Conservation (phyloP, 1,140 invertebrate species). For the Zaprionus kolodkinae region DNA sequence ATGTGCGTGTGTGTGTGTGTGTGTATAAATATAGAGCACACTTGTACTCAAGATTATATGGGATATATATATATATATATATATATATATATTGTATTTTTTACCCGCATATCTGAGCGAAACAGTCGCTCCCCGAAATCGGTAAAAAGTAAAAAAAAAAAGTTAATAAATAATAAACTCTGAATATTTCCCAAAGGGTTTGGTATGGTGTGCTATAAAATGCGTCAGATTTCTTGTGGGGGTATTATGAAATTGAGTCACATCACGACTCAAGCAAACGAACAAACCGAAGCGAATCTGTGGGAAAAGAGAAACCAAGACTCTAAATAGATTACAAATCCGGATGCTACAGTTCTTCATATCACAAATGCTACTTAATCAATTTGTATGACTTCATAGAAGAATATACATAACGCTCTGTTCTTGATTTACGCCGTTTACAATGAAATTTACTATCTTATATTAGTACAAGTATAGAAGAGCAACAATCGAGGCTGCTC, state of each 20-base stretch:
- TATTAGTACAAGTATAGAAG: too few species aligned
- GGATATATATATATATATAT: too few species aligned
- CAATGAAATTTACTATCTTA: too few species aligned
- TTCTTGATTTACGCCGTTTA: too few species aligned
- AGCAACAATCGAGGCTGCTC: too few species aligned
- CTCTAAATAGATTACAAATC: too few species aligned
- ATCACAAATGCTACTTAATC: too few species aligned
- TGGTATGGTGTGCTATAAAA: neutral
- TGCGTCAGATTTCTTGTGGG: conserved; percentile 13
- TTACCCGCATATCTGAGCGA: conserved; percentile 27
- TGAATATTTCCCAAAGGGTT: conserved; percentile 10
- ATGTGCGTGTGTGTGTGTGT: neutral
- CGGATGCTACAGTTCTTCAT: too few species aligned
- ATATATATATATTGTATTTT: neutral
- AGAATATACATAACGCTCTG: too few species aligned
- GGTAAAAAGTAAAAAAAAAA: neutral
- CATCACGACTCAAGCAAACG: neutral
- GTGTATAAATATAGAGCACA: neutral
- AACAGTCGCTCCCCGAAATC: conserved; percentile 8
- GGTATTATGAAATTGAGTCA: conserved; percentile 24
- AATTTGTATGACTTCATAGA: too few species aligned
- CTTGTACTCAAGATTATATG: conserved; percentile 2
- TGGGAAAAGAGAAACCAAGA: too few species aligned
- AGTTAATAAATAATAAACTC: neutral
- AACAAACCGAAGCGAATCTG: neutral